A percentile compares a stretch with the other conserved stretches of the same genome.
Conservation (phyloP, 2,888 invertebrate genomes). For the Brachyopa scutellaris region DNA sequence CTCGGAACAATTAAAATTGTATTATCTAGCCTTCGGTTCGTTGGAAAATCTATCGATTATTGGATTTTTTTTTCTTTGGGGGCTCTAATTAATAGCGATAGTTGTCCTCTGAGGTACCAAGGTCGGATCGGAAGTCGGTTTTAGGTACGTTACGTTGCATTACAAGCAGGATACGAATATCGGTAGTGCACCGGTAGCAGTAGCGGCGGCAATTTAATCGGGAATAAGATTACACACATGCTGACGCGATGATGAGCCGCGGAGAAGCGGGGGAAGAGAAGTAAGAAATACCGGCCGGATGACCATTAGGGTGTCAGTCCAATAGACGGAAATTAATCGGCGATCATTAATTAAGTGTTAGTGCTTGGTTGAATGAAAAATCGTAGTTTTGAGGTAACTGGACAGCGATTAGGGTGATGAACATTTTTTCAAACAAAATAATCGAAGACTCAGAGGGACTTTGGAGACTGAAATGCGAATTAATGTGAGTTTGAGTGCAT, state of each 20-base stretch:
- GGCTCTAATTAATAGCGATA: conserved; percentile 38
- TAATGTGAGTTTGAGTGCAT: background rate
- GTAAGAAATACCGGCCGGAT: background rate
- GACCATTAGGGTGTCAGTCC: conserved; percentile 12
- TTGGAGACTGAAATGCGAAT: background rate
- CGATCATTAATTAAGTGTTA: conserved; percentile 33
- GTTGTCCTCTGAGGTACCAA: conserved; percentile 24
- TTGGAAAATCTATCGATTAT: conserved; percentile 46
- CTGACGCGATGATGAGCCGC: background rate
- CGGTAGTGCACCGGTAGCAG: conserved; percentile 15
- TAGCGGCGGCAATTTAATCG: background rate
- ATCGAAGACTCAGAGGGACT: background rate
- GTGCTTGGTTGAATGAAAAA: conserved; percentile 12
- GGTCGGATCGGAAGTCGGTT: conserved; percentile 39
- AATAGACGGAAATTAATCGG: conserved; percentile 35
- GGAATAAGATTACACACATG: conserved; percentile 45
- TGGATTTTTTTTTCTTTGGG: background rate
- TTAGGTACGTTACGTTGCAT: background rate
- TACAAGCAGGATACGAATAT: background rate
- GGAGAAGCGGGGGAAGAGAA: background rate
- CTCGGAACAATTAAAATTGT: conserved; percentile 57
- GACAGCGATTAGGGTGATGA: conserved; percentile 26
- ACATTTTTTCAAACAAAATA: background rate
- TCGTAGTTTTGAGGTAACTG: conserved; percentile 25
- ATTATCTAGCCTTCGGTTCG: conserved; percentile 20